Evolutionary conservation across 2,113 vertebrate genomes (phyloP).

Genomic region (Prietella phreatophila): DNA sequence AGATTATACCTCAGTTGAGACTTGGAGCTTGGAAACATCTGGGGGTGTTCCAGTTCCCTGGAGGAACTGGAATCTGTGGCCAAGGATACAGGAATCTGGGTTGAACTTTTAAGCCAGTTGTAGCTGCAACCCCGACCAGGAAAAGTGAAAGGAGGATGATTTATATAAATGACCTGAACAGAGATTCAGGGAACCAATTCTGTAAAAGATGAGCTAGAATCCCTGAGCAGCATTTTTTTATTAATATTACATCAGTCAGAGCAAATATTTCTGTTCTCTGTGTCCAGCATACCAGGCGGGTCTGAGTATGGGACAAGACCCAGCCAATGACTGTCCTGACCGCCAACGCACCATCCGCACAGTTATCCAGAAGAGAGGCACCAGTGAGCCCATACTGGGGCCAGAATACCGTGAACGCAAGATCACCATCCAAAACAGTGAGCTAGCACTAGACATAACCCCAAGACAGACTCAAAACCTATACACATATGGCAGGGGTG

Average conservation of each 20-base stretch:
- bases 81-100: no score
- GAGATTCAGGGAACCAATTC: neutral
- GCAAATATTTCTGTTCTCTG: neutral
- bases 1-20: neutral
- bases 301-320: conserved; percentile 85
- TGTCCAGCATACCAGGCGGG: conserved; percentile 85
- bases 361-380: conserved; percentile 84
- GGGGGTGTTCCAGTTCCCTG: no score
- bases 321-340: conserved; percentile 86
- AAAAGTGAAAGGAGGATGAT: neutral
- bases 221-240: neutral
- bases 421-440: conserved; percentile 90
- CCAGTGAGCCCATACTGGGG: conserved; percentile 81
- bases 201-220: neutral
- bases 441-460: conserved; percentile 60
- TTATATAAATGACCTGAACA: neutral
- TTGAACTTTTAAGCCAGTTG: no score
- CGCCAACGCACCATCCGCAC: conserved; percentile 83
- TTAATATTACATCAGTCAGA: neutral
- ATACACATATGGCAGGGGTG: neutral
- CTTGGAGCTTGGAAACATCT: neutral
- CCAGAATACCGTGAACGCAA: conserved; percentile 86
- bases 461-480: neutral
- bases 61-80: no score
- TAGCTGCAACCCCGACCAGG: neutral